phyloP scores from a whole-genome alignment of 2,888 invertebrate genomes.

The Taenaris catops region DNA sequence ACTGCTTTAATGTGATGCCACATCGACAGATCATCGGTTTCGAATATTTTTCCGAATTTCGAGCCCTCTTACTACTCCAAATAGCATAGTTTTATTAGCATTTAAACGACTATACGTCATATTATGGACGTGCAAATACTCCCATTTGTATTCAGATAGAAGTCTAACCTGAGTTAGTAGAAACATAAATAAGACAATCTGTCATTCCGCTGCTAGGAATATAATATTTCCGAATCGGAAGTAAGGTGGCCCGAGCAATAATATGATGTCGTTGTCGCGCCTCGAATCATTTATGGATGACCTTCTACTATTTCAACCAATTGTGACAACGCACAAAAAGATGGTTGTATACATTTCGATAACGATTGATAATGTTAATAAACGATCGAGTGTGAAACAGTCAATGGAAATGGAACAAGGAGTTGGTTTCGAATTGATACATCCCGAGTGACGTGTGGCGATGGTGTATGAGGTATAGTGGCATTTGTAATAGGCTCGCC shows the following conservation, averaged over 20 bases:
- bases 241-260: conserved; percentile 72
- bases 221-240: conserved; percentile 79
- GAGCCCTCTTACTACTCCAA: too few species aligned
- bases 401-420: conserved; percentile 61
- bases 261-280: conserved; percentile 71
- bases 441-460: conserved; percentile 46
- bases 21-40: conserved; percentile 20
- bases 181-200: conserved; percentile 42
- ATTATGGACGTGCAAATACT: conserved; percentile 9
- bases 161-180: conserved; percentile 20
- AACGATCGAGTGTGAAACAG: conserved; percentile 37
- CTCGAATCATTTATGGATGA: conserved; percentile 68
- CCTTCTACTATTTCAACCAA: conserved; percentile 31
- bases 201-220: conserved; percentile 62
- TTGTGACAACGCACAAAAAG: conserved; percentile 20
- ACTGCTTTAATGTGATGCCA: conserved; percentile 40
- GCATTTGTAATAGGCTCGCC: conserved; percentile 74
- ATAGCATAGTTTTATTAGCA: too few species aligned
- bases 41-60: too few species aligned
- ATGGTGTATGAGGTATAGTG: conserved; percentile 63
- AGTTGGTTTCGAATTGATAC: conserved; percentile 37
- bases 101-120: too few species aligned
- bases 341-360: conserved; percentile 48
- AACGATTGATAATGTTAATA: conserved; percentile 34
- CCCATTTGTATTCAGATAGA: conserved; percentile 15